Percentiles rank a stretch among this genome's conserved stretches.
Evolutionary conservation across 2,113 vertebrate species (phyloP).

Genomic region (Istiophorus platypterus): DNA sequence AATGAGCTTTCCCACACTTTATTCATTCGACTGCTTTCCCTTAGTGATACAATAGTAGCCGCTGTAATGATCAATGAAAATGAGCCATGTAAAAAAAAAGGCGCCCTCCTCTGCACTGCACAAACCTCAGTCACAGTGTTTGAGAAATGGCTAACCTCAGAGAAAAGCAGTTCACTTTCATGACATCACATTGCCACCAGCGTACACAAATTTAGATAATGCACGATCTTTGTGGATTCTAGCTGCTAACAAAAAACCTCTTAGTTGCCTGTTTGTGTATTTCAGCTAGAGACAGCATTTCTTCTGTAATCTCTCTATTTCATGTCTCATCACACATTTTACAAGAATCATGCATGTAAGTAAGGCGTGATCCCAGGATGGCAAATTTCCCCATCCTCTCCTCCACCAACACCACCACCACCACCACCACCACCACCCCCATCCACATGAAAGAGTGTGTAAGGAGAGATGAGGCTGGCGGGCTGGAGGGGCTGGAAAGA

Average conservation of each 20-base stretch:
- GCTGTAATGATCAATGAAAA: constrained; percentile 24
- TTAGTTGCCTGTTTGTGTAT: constrained; percentile 1
- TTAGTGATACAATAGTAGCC: constrained; percentile 22
- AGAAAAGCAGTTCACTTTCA: neutral
- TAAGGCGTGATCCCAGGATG: constrained; percentile 36
- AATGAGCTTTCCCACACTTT: constrained; percentile 27
- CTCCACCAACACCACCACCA: constrained; percentile 7
- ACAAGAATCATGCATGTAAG: neutral
- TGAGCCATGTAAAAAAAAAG: constrained; percentile 20
- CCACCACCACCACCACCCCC: constrained; percentile 20
- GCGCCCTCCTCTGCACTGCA: neutral
- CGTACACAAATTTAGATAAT: constrained; percentile 6
- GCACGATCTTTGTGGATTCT: neutral
- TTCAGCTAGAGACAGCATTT: constrained; percentile 19
- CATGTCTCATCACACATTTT: constrained; percentile 13
- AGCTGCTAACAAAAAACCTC: constrained; percentile 3
- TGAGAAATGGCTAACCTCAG: constrained; percentile 26
- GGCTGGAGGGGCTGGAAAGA: constrained; percentile 8
- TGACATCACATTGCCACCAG: neutral
- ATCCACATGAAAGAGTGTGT: constrained; percentile 58
- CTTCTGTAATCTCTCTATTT: neutral
- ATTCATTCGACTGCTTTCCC: constrained; percentile 19
- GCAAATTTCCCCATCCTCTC: constrained; percentile 29
- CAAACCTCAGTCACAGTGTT: constrained; percentile 15
- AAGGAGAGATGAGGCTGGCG: constrained; percentile 50